phyloP scores from a whole-genome alignment of 2,797 vertebrate species.

The Danionella dracula region DNA sequence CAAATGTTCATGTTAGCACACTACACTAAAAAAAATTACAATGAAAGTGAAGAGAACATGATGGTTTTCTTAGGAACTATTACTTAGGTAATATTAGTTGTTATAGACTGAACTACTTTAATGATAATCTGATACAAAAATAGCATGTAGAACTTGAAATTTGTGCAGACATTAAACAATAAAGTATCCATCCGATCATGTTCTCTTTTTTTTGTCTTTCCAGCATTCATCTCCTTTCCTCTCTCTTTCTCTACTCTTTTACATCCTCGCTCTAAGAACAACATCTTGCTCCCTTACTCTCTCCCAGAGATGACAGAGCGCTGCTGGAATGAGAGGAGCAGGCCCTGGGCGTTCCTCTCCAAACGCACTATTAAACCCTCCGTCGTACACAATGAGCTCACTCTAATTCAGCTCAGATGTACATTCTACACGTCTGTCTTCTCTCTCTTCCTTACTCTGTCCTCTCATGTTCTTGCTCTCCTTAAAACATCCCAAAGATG shows the following conservation, averaged over 20 bases:
- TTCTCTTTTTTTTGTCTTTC: constrained; percentile 24
- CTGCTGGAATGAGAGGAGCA: constrained; percentile 79
- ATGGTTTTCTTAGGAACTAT: no score
- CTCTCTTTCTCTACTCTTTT: constrained; percentile 39
- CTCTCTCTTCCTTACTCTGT: constrained; percentile 27
- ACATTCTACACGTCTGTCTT: constrained; percentile 64
- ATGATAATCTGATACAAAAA: no score
- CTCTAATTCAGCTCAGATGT: constrained; percentile 84
- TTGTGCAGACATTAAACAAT: no score
- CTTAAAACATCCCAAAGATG: background rate
- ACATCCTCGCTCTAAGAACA: constrained; percentile 45
- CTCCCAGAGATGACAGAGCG: constrained; percentile 74
- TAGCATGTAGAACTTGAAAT: no score
- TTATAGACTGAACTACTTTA: no score
- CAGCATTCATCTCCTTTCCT: constrained; percentile 32
- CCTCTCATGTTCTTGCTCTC: background rate
- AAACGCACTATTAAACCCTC: constrained; percentile 79
- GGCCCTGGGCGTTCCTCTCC: constrained; percentile 80
- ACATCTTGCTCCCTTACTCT: no score
- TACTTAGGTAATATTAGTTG: no score
- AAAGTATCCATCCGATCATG: constrained; percentile 40
- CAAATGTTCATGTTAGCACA: no score
- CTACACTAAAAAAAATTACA: no score
- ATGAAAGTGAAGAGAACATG: no score
- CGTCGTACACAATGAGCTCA: constrained; percentile 83